A percentile compares a stretch with the other conserved stretches of the same genome.
These are phyloP conservation scores for Aphelinus certus DNA, from an alignment of 1,140 invertebrate species.

Conservation along the genomic window DNA sequence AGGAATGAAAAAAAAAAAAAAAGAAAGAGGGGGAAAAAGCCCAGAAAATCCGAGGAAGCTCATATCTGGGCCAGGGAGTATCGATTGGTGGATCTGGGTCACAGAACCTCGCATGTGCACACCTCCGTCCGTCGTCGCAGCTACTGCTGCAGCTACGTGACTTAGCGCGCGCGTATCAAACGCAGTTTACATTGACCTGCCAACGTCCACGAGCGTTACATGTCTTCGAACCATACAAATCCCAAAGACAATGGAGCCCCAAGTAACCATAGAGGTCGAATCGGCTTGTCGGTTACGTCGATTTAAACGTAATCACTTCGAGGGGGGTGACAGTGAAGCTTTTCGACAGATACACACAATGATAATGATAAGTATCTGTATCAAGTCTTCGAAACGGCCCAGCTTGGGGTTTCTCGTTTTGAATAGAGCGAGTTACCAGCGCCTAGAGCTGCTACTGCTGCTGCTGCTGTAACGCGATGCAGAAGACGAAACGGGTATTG, in stretches of 20 bases:
- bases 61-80: conserved; percentile 59
- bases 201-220: background rate
- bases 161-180: background rate
- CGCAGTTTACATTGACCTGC: conserved; percentile 16
- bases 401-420: too few relatives aligned
- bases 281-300: background rate
- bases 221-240: background rate
- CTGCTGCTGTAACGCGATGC: conserved; percentile 12
- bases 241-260: background rate
- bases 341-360: too few relatives aligned
- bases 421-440: background rate
- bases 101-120: conserved; percentile 48
- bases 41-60: conserved; percentile 53
- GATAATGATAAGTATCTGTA: too few relatives aligned
- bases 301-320: too few relatives aligned
- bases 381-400: too few relatives aligned
- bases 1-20: background rate
- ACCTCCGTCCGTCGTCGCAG: background rate
- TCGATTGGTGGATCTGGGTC: conserved; percentile 62
- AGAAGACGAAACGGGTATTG: conserved; percentile 42
- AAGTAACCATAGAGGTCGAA: background rate
- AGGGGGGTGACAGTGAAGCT: too few relatives aligned
- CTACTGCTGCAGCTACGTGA: conserved; percentile 4
- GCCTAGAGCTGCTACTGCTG: background rate
- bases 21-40: conserved; percentile 43